Evolutionary conservation across 2,888 invertebrate genomes (phyloP).

Genomic region (Cenopis cana): DNA sequence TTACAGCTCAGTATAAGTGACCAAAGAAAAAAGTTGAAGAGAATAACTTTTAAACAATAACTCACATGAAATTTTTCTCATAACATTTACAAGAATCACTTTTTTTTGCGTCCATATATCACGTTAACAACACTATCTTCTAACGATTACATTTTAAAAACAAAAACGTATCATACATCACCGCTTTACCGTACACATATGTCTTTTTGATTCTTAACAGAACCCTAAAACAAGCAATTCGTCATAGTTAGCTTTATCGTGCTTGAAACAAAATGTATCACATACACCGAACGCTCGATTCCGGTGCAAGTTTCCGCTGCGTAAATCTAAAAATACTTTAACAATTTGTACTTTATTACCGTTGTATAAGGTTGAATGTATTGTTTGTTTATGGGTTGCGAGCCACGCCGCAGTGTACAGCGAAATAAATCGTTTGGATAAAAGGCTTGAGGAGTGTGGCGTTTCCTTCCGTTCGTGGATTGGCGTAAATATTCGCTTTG

Average conservation of each 20-base stretch:
- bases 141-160: constrained; percentile 12
- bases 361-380: not conserved
- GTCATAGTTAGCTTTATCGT: constrained; percentile 37
- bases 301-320: constrained; percentile 25
- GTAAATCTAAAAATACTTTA: not conserved
- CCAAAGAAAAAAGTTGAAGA: not conserved
- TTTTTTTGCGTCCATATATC: constrained; percentile 17
- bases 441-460: constrained; percentile 29
- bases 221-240: constrained; percentile 15
- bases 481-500: constrained; percentile 5
- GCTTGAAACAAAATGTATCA: constrained; percentile 36
- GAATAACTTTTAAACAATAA: constrained; percentile 7
- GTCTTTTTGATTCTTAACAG: not conserved
- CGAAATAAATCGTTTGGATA: constrained; percentile 36
- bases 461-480: constrained; percentile 29
- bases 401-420: constrained; percentile 23
- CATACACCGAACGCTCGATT: constrained; percentile 30
- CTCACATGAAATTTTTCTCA: not conserved
- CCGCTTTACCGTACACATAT: not conserved
- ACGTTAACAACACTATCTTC: constrained; percentile 17
- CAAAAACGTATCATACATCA: not conserved
- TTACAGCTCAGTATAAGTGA: too few relatives aligned
- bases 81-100: constrained; percentile 16
- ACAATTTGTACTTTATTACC: not conserved
- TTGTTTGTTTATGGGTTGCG: not conserved